Evolutionary conservation across 2,113 vertebrate species (phyloP), one percentile per base, ranked within the genome.

Genomic region (Alectura lathami): DNA sequence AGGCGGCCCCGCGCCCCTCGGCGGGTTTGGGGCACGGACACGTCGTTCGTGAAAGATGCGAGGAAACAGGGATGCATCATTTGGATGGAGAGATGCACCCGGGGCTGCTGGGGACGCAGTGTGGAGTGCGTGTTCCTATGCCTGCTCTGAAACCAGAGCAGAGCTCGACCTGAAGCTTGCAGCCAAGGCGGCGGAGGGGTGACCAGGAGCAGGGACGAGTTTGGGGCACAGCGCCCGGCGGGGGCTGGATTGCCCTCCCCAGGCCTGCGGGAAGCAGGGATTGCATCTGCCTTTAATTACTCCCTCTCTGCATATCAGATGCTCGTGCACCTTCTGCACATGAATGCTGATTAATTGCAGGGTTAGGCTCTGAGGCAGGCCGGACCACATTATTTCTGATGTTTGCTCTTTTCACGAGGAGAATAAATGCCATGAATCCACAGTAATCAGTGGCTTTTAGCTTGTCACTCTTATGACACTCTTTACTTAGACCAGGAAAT

Each of bases 321-420:
- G 96, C 86, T 95, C 83, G 36, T 95, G 93, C 93, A 89, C 72
- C 92, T 94, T 81, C 94, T 94, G 93, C 94, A 95, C 95, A 94
- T 97, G 95, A 95, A 89, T 92, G 96, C 96, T 96, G 97, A 98
- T 97, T 97, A 98, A 98, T 97, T 98, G 97, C 97, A 97, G 97
- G 97, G 95, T 97, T 96, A 97, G 97, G 89, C 89, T 93, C 95
- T 82, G 30, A 95, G 96, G 96, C 96, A 95, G 96, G 95, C 97
- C 95, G 96, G 96, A 95, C 97, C 94, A 91, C 95, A 89, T 97
- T 96, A 97, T 97, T 97, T 97, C 97, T 96, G 96, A 96, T 83
- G 96, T 96, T 96, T 97, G 92, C 96, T 96, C 96, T 97, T 97
- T 97, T 97, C 96, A 88, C 94, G 66, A 97, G 93, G 89, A 96